Conservation (phyloP, 2,113 vertebrate genomes). For the Ahaetulla prasina region DNA sequence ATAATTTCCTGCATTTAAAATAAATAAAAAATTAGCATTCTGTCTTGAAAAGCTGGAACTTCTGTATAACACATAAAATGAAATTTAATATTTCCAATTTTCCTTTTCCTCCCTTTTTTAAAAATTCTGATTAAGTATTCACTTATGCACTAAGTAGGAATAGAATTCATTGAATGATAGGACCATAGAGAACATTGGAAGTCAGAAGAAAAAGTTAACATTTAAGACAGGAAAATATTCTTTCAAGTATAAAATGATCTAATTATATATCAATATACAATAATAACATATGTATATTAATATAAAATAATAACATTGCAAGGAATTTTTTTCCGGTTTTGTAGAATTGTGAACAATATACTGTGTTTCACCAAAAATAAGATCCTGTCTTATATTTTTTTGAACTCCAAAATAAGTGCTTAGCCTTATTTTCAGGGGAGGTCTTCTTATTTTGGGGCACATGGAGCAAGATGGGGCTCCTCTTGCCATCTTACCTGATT, state of each 20-base stretch:
- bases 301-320: not conserved
- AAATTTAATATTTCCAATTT: not conserved
- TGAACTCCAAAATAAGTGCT: too few relatives aligned
- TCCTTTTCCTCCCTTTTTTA: not conserved
- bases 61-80: not conserved
- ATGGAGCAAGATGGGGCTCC: too few relatives aligned
- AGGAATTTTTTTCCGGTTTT: not conserved
- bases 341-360: not conserved
- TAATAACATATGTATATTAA: too few relatives aligned
- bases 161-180: not conserved
- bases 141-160: not conserved
- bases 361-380: too few relatives aligned
- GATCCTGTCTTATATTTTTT: too few relatives aligned
- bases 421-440: too few relatives aligned
- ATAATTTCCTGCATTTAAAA: not conserved
- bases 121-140: not conserved
- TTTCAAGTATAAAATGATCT: not conserved
- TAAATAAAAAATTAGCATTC: not conserved
- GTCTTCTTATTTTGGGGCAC: too few relatives aligned
- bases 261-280: not conserved
- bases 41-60: not conserved
- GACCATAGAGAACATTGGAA: not conserved
- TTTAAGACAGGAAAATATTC: not conserved
- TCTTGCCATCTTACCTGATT: too few relatives aligned
- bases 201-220: not conserved